A percentile compares a stretch with the other conserved stretches of the same genome.
Evolutionary conservation across 2,888 invertebrate genomes (phyloP).

Genomic region (Melieria crassipennis): DNA sequence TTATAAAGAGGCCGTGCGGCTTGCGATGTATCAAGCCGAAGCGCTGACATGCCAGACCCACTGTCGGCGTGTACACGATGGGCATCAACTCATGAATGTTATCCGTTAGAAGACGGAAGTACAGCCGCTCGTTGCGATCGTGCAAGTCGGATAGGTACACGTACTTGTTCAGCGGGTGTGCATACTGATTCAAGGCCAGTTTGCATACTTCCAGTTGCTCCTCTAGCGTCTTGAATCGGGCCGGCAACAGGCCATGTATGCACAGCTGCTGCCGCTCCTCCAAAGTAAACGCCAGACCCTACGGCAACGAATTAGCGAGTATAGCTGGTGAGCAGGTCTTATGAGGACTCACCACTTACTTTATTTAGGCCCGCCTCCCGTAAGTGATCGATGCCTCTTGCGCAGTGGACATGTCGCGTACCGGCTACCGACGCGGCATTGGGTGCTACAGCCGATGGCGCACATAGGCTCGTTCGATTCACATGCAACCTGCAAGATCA

Average conservation of each 20-base stretch:
- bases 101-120: conserved; percentile 91
- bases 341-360: conserved; percentile 67
- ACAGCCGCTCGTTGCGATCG: conserved; percentile 97
- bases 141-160: conserved; percentile 92
- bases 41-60: conserved; percentile 95
- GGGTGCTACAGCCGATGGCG: conserved; percentile 44
- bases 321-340: no score
- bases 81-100: conserved; percentile 96
- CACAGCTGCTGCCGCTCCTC: conserved; percentile 95
- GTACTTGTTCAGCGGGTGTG: conserved; percentile 94
- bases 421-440: conserved; percentile 40
- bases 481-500: conserved; percentile 55
- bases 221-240: conserved; percentile 92
- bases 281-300: conserved; percentile 96
- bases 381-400: conserved; percentile 87
- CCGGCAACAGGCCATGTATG: conserved; percentile 96
- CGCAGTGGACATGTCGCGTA: conserved; percentile 74
- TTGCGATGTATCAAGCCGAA: conserved; percentile 95
- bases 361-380: conserved; percentile 90
- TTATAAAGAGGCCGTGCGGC: conserved; percentile 94
- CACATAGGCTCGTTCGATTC: conserved; percentile 58
- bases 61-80: conserved; percentile 98
- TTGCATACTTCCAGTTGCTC: conserved; percentile 92
- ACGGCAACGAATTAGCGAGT: conserved; percentile 24
- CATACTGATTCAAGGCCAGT: conserved; percentile 89